These are phyloP conservation scores for Tachystola acroxantha DNA, from an alignment of 2,888 invertebrate genomes.

Conservation along the genomic window DNA sequence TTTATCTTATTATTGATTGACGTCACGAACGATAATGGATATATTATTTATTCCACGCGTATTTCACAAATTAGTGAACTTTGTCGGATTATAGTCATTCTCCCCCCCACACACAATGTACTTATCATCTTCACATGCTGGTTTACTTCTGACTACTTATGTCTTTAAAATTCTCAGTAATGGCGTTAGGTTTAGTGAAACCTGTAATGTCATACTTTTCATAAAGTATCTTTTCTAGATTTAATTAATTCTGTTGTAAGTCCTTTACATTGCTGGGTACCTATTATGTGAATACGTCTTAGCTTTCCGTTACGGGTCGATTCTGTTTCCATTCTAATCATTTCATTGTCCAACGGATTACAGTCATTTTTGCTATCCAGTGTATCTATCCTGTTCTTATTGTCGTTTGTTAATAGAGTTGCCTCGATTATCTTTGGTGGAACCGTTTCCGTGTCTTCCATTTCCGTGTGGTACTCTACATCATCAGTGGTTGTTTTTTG, in stretches of 20 bases:
- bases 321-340: not conserved
- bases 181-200: not conserved
- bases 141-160: not conserved
- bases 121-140: not conserved
- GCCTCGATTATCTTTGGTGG: not conserved
- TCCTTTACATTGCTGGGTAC: not conserved
- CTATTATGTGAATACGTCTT: not conserved
- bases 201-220: not conserved
- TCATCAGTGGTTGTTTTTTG: too few species aligned
- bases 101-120: not conserved
- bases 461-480: too few species aligned
- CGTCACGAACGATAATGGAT: too few species aligned
- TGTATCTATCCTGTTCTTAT: not conserved
- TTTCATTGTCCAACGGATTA: not conserved
- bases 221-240: not conserved
- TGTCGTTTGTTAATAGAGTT: not conserved
- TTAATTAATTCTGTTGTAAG: not conserved
- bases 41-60: too few species aligned
- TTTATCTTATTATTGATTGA: too few species aligned
- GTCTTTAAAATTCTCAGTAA: not conserved
- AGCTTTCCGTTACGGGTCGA: too few species aligned
- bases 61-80: too few species aligned
- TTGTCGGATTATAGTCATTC: not conserved
- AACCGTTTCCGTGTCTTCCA: too few species aligned
- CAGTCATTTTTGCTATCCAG: not conserved